Conservation (phyloP, 1,140 invertebrate genomes). For the Pteromalus puparum region DNA sequence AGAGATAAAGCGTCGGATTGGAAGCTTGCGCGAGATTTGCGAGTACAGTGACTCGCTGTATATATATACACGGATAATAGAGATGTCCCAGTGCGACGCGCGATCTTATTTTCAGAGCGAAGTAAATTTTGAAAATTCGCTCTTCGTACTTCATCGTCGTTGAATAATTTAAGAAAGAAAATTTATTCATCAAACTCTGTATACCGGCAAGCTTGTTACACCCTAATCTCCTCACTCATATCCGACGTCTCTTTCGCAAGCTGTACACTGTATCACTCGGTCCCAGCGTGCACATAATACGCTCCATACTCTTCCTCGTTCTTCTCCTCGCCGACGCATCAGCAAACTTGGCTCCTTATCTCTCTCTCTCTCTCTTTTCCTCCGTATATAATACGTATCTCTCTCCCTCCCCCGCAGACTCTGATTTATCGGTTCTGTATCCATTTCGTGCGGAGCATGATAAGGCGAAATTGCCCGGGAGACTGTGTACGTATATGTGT, state of each 20-base stretch:
- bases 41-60: not conserved
- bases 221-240: not conserved
- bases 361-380: not conserved
- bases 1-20: conserved; percentile 59
- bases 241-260: not conserved
- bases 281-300: conserved; percentile 25
- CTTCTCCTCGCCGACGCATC: not conserved
- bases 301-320: not conserved
- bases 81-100: no score
- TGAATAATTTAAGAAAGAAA: no score
- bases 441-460: conserved; percentile 57
- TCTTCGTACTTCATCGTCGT: no score
- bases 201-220: not conserved
- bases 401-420: conserved; percentile 25
- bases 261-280: not conserved
- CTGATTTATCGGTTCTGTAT: conserved; percentile 63
- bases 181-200: no score
- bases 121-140: no score
- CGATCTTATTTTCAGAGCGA: no score
- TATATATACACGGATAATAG: not conserved
- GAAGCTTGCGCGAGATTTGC: conserved; percentile 15
- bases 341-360: not conserved
- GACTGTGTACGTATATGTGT: not conserved
- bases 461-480: conserved; percentile 60
- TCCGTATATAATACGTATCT: not conserved